Conservation (phyloP, 2,888 invertebrate species). For the Teleogryllus oceanicus region DNA sequence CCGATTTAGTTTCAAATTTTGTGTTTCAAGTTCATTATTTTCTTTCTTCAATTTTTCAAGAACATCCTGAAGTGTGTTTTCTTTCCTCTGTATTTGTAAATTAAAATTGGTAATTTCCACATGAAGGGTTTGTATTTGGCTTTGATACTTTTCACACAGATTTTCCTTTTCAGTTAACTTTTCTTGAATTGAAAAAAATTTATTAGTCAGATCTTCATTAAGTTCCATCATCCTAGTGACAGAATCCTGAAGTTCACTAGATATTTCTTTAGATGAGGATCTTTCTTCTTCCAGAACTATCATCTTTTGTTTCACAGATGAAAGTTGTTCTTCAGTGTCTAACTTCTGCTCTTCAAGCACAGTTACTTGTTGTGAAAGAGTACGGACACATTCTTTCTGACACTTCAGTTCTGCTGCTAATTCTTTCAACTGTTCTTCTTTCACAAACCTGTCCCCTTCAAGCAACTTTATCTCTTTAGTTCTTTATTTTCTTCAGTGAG, state of each 20-base stretch:
- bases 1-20: not conserved
- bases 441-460: too few relatives aligned
- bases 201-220: not conserved
- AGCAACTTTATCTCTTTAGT: too few relatives aligned
- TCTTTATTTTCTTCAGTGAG: too few relatives aligned
- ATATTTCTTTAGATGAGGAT: too few relatives aligned
- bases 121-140: not conserved
- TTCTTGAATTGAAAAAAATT: not conserved
- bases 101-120: not conserved
- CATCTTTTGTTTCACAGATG: slow-evolving; percentile 20
- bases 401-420: not conserved
- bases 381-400: not conserved
- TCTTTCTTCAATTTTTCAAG: not conserved
- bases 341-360: not conserved
- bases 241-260: not conserved
- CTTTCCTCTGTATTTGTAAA: not conserved
- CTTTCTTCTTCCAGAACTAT: slow-evolving; percentile 22
- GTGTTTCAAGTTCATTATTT: not conserved
- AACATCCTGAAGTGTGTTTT: not conserved
- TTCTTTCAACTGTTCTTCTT: too few relatives aligned
- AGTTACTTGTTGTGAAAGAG: not conserved
- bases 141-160: not conserved
- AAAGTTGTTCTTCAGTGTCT: slow-evolving; percentile 18
- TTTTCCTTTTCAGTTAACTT: not conserved
- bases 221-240: not conserved